Percentiles rank a stretch among this genome's conserved stretches.
phyloP scores from a whole-genome alignment of 2,888 invertebrate genomes.

The Leptopilina drosophilae region DNA sequence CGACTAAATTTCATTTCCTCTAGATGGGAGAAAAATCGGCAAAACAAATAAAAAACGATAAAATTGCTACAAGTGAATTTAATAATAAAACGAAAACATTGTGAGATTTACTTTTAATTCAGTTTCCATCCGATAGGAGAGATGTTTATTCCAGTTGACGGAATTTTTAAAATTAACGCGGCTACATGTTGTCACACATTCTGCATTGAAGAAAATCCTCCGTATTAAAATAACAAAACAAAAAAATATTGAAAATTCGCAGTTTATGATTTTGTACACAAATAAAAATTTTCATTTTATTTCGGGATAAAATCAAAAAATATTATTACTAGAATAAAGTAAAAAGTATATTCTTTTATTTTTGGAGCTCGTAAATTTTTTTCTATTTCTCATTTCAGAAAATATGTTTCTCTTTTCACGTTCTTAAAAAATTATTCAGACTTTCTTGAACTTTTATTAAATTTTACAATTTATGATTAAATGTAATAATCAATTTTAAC shows the following conservation, averaged over 20 bases:
- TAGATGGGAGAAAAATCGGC: constrained; percentile 4
- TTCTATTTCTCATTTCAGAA: too few relatives aligned
- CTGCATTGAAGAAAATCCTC: constrained; percentile 9
- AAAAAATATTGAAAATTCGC: not conserved
- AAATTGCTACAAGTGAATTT: constrained; percentile 5
- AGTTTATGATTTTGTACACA: not conserved
- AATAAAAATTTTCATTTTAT: not conserved
- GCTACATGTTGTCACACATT: constrained; percentile 4
- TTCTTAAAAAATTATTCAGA: too few relatives aligned
- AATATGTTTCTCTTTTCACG: too few relatives aligned
- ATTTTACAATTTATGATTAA: too few relatives aligned
- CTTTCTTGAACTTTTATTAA: too few relatives aligned
- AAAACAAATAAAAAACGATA: constrained; percentile 29
- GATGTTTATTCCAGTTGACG: constrained; percentile 23
- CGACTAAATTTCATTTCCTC: constrained; percentile 9
- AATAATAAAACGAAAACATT: constrained; percentile 27
- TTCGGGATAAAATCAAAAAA: not conserved
- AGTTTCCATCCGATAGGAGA: constrained; percentile 17
- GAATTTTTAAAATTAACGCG: constrained; percentile 5
- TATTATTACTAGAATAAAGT: not conserved
- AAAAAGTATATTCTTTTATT: too few relatives aligned
- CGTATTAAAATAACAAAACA: not conserved
- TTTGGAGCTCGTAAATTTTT: too few relatives aligned
- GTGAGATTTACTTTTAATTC: constrained; percentile 35
- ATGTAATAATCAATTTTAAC: too few relatives aligned